A percentile compares a stretch with the other conserved stretches of the same genome.
Conservation (phyloP, 2,888 invertebrate species). For the Hedychridium roseum region DNA sequence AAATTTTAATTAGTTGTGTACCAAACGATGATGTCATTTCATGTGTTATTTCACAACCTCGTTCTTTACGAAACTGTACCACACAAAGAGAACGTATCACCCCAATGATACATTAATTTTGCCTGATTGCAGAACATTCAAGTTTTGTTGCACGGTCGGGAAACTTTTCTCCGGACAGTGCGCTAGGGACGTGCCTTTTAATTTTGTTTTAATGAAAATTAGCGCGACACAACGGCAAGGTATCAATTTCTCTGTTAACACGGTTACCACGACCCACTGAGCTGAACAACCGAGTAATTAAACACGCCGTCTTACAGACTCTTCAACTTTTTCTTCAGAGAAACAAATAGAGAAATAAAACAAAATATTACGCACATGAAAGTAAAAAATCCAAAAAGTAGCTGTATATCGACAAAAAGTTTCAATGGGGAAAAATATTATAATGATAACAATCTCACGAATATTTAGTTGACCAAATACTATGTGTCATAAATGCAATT, state of each 20-base stretch:
- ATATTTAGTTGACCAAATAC: no score
- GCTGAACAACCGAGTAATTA: slow-evolving; percentile 37
- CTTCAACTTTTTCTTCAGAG: slow-evolving; percentile 7
- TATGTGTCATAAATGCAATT: no score
- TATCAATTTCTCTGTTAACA: slow-evolving; percentile 36
- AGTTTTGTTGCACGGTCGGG: slow-evolving; percentile 14
- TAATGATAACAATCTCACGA: no score
- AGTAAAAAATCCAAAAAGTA: no score
- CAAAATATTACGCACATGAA: no score
- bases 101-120: slow-evolving; percentile 29
- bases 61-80: no score
- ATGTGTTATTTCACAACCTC: no score
- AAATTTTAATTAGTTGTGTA: no score
- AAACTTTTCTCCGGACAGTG: slow-evolving; percentile 15
- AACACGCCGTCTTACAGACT: slow-evolving; percentile 3
- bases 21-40: no score
- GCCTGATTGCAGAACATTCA: slow-evolving; percentile 22
- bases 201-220: slow-evolving; percentile 43
- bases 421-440: no score
- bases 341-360: slow-evolving; percentile 15
- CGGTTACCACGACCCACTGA: slow-evolving; percentile 29
- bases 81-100: no score
- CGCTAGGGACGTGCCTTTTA: slow-evolving; percentile 34
- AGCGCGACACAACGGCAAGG: slow-evolving; percentile 20
- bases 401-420: no score